These are phyloP conservation scores for Squalus acanthias DNA, from an alignment of 2,797 vertebrate species.

Conservation along the genomic window DNA sequence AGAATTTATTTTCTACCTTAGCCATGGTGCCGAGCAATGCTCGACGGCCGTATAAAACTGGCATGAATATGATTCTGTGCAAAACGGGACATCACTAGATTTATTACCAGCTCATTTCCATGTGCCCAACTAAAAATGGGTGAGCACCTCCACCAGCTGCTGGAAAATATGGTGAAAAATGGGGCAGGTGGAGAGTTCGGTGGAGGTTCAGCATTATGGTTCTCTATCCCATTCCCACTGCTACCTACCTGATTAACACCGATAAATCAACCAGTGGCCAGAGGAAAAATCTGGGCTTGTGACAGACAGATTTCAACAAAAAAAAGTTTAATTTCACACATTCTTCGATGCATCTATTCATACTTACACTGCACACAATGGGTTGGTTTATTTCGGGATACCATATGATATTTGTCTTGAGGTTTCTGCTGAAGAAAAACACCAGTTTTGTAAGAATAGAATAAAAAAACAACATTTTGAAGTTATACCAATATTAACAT, in stretches of 20 bases:
- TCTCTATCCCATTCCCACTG: neutral
- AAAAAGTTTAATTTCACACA: neutral
- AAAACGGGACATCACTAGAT: neutral
- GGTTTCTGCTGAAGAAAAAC: constrained; percentile 66
- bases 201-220: neutral
- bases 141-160: too few species aligned
- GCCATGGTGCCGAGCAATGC: neutral
- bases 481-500: neutral
- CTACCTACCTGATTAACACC: neutral
- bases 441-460: constrained; percentile 45
- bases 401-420: constrained; percentile 70
- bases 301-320: neutral
- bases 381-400: constrained; percentile 59
- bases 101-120: neutral
- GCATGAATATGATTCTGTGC: neutral
- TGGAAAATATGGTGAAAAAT: neutral
- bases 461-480: neutral
- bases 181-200: too few species aligned
- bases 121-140: neutral
- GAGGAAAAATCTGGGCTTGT: neutral
- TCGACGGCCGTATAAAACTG: neutral
- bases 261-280: neutral
- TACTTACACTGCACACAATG: constrained; percentile 71
- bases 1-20: neutral
- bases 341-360: constrained; percentile 27